These are phyloP conservation scores for Ceratosolen solmsi DNA, from an alignment of 1,140 invertebrate genomes.

Conservation along the genomic window DNA sequence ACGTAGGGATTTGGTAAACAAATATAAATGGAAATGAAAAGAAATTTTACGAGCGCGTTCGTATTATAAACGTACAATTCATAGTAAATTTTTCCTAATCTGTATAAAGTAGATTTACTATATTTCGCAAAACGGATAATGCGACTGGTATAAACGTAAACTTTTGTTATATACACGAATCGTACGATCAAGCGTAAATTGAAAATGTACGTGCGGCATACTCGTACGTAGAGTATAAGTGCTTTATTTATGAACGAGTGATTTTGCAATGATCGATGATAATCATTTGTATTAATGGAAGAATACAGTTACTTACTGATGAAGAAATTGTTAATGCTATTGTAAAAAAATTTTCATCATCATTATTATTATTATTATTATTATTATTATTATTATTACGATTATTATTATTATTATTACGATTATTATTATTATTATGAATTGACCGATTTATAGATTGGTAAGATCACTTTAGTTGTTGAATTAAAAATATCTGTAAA, in stretches of 20 bases:
- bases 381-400: too few species aligned
- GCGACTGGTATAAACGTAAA: constrained; percentile 24
- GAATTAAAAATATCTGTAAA: constrained; percentile 28
- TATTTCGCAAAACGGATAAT: constrained; percentile 18
- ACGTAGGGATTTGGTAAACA: constrained; percentile 25
- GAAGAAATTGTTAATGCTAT: constrained; percentile 39
- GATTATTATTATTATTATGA: constrained; percentile 29
- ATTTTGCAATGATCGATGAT: constrained; percentile 25
- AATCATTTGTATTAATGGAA: constrained; percentile 35
- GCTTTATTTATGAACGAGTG: constrained; percentile 41
- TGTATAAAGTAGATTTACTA: constrained; percentile 41
- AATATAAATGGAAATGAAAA: constrained; percentile 13
- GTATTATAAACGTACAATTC: constrained; percentile 26
- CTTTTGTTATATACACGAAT: constrained; percentile 35
- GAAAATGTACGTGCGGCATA: constrained; percentile 24
- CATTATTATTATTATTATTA: too few species aligned
- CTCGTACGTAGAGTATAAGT: constrained; percentile 25
- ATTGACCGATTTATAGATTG: constrained; percentile 23
- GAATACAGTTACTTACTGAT: constrained; percentile 19
- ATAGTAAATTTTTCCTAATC: constrained; percentile 33
- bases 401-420: too few species aligned
- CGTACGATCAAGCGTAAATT: constrained; percentile 15
- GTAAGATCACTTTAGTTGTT: constrained; percentile 42
- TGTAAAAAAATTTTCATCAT: constrained; percentile 22
- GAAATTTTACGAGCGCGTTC: constrained; percentile 12